Evolutionary conservation across 2,113 vertebrate species (phyloP), one percentile per base, ranked within the genome.

Genomic region (Cheirogaleus medius): DNA sequence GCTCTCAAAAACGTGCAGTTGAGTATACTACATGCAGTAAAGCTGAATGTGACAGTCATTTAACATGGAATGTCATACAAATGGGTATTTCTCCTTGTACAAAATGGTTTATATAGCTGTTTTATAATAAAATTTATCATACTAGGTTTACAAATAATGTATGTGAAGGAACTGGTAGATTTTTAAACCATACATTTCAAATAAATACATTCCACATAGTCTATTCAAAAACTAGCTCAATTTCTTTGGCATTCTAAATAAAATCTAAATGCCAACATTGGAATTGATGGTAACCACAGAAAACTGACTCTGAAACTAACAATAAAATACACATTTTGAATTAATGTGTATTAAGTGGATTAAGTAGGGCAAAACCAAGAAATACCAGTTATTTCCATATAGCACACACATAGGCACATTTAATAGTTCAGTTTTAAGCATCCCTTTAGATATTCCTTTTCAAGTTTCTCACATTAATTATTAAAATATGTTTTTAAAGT

Each of bases 171-270:
- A 97, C 91, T 95, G 94, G 94, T 97, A 98, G 74, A 97, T 98
- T 98, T 98, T 98, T 88, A 97, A 98, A 97, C 87, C 90, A 97
- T 95, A 90, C 98, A 96, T 98, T 98, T 98, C 98, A 98, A 99
- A 99, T 99, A 99, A 99, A 99, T 99, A 99, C 99, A 98, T 99
- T 98, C 98, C 98, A 99, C 98, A 97, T 99, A 98, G 98, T 98
- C 98, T 98, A 98, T 98, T 98, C 98, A 80, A 99, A 98, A 98
- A 98, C 98, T 96, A 98, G 98, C 99, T 98, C 98, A 98, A 98
- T 98, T 98, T 99, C 98, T 98, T 98, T 99, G 98, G 98, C 98
- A 99, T 98, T 98, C 98, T 98, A 98, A 98, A 98, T 98, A 99
- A 99, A 98, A 98, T 98, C 98, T 99, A 99, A 99, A 98, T 99